Evolutionary conservation across 64 coral and sea anemone species (phyloP).

Genomic region (Orbicella faveolata): DNA sequence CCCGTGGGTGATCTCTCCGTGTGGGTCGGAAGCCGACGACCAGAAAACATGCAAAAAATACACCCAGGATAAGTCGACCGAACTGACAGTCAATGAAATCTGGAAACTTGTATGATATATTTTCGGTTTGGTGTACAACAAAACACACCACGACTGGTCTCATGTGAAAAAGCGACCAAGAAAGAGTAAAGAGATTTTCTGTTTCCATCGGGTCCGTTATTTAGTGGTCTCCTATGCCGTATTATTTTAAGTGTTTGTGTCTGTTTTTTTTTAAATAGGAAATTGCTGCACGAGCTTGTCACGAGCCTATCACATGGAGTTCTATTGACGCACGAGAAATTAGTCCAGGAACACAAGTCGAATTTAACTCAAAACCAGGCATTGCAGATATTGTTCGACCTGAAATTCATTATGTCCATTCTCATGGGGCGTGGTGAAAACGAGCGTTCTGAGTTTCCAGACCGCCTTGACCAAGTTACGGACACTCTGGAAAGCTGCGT

Average conservation of each 20-base stretch:
- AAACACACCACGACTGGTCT: no score
- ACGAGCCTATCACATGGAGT: conserved; percentile 65
- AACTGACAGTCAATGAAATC: no score
- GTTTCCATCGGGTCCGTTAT: no score
- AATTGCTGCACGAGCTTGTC: conserved; percentile 76
- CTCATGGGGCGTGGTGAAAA: conserved; percentile 57
- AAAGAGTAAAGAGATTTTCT: no score
- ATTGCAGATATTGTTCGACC: conserved; percentile 85
- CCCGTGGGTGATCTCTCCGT: no score
- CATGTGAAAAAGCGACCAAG: no score
- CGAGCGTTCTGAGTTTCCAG: conserved; percentile 46
- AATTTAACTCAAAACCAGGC: conserved; percentile 80
- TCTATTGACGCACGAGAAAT: conserved; percentile 62
- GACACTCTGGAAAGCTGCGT: conserved; percentile 81
- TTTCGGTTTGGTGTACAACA: no score
- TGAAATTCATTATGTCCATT: conserved; percentile 80
- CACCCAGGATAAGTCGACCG: no score
- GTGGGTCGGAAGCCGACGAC: no score
- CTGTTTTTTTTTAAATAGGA: conserved; percentile 56
- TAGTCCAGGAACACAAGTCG: conserved; percentile 50
- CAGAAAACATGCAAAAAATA: no score
- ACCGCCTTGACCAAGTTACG: conserved; percentile 71
- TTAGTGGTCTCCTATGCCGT: no score
- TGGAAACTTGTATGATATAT: no score
- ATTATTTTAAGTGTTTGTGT: background rate